Evolutionary conservation across 2,797 vertebrate species (phyloP).

Genomic region (Hippopotamyrus pictus): DNA sequence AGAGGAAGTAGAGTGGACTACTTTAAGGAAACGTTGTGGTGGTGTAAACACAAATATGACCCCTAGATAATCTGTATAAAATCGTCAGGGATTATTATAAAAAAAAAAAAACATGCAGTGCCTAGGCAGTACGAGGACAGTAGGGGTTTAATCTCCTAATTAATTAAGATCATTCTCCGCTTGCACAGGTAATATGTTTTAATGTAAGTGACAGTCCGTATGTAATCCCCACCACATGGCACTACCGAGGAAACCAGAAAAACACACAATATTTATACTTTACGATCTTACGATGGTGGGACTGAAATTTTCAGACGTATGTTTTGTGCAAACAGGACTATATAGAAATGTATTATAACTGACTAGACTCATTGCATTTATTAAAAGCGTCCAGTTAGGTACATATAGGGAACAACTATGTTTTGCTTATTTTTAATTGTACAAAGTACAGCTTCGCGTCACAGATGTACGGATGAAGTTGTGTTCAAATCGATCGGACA

Average conservation of each 20-base stretch:
- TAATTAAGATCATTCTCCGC: constrained; percentile 59
- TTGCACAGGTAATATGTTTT: constrained; percentile 62
- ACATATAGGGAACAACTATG: neutral
- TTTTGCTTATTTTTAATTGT: neutral
- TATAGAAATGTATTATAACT: neutral
- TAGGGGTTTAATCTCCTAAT: constrained; percentile 66
- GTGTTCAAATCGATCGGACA: neutral
- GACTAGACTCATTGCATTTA: neutral
- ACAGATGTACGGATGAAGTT: neutral
- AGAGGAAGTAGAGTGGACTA: neutral
- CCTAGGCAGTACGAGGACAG: constrained; percentile 55
- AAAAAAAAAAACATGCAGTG: constrained; percentile 52
- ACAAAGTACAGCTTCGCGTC: neutral
- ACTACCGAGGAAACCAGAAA: neutral
- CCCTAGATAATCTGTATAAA: neutral
- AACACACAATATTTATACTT: neutral
- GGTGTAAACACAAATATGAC: constrained; percentile 8
- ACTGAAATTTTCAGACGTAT: neutral
- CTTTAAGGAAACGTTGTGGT: neutral
- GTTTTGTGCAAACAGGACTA: neutral
- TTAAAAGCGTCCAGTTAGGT: neutral
- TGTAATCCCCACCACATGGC: constrained; percentile 38
- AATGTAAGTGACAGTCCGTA: constrained; percentile 53
- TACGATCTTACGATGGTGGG: neutral
- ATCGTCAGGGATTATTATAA: constrained; percentile 51